Percentiles rank a stretch among this genome's conserved stretches.
phyloP scores from a whole-genome alignment of 2,888 invertebrate species.

The Eupithecia pulchellata region DNA sequence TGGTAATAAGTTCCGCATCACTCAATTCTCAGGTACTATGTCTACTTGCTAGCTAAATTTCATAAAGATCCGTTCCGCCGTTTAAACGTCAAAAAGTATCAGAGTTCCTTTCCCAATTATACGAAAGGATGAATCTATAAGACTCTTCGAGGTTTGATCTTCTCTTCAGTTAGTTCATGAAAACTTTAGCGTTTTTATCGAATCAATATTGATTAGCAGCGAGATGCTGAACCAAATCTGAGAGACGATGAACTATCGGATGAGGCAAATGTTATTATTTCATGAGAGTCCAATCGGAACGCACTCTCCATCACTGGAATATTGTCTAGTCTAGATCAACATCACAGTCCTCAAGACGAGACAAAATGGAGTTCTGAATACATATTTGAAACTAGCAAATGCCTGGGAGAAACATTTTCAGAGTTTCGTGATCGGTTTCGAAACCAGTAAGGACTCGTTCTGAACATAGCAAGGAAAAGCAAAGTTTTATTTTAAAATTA shows the following conservation, averaged over 20 bases:
- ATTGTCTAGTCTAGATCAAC: not conserved
- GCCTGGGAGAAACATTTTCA: not conserved
- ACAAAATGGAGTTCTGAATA: not conserved
- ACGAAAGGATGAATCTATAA: not conserved
- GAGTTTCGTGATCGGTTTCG: too few species aligned
- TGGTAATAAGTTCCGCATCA: not conserved
- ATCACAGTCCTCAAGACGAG: not conserved
- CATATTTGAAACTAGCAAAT: not conserved
- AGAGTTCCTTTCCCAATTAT: not conserved
- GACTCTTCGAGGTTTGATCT: not conserved
- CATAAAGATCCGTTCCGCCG: not conserved
- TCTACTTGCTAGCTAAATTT: not conserved
- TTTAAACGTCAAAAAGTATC: not conserved
- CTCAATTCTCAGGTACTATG: not conserved
- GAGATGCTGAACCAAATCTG: not conserved
- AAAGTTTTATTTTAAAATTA: too few species aligned
- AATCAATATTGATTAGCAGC: not conserved
- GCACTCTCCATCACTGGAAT: not conserved
- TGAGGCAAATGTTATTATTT: constrained; percentile 27
- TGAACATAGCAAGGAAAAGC: too few species aligned
- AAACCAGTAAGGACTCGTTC: too few species aligned
- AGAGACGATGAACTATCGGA: constrained; percentile 11
- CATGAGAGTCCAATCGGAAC: constrained; percentile 16
- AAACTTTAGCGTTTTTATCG: not conserved
- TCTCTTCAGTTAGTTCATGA: not conserved